Evolutionary conservation across 2,113 vertebrate genomes (phyloP), one percentile per base, ranked within the genome.

Genomic region (Barnardius zonarius): DNA sequence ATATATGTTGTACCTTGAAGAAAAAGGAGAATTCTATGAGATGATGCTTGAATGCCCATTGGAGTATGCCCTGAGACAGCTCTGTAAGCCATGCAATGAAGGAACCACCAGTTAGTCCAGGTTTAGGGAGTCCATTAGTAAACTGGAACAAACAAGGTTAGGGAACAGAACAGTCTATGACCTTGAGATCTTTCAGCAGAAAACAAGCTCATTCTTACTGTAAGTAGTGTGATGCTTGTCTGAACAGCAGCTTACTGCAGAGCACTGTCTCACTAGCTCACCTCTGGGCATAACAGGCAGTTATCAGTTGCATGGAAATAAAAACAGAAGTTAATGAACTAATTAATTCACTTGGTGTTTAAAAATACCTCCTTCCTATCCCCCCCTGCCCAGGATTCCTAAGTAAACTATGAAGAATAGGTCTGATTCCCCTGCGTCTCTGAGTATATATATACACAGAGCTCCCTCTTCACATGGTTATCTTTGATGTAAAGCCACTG

Each of bases 331-430:
- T 88, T 92, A 84, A 83, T 67, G 46, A 83, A 77, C 33, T 78
- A 90, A 90, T 91, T 96, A 74, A 92, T 93, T 90, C 80, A 64
- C 35, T 78, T 52, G 31, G 55, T 48, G 33, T 90, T 84, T 95
- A 49, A 95, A 94, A 88, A 64, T 55, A 55, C 35, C 37, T 80
- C 64, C 39, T 86, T 89, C 59, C 46, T 67, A 67, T 33, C 17
- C 39, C 52, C 48, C 22, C 13, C 41, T 48, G 39, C 51, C 52
- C 31, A 46, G 46, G 49, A 74, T 61, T 95, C 64, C 55, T 51
- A 62, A 90, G 57, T 48, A 93, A 92, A 81, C 27, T 17, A 10
- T 31, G n/a, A 39, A 63, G 61, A 59, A 69, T 14, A 24, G 13
- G 12, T 78, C 52, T 17, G 15, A 82, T 83, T 93, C 64, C 48